Conservation (phyloP, 2,888 invertebrate genomes). For the Pycnomerus fuliginosus region DNA sequence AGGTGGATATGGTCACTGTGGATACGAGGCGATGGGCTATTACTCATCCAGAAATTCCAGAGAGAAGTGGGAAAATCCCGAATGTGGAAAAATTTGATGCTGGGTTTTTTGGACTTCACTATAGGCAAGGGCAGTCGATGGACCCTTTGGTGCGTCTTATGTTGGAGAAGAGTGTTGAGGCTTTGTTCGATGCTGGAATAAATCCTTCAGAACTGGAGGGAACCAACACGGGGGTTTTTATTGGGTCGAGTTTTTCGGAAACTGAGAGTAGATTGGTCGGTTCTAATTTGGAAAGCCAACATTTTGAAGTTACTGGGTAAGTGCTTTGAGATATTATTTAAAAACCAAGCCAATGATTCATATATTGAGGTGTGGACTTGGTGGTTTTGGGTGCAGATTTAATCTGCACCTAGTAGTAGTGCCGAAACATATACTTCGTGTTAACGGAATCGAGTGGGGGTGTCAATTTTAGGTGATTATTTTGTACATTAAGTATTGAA, state of each 20-base stretch:
- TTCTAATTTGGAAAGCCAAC: conserved; percentile 65
- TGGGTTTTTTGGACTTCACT: conserved; percentile 55
- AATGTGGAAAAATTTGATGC: conserved; percentile 57
- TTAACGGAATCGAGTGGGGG: no score
- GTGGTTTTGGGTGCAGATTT: no score
- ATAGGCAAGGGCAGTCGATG: conserved; percentile 63
- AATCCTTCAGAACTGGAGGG: conserved; percentile 71
- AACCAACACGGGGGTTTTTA: conserved; percentile 75
- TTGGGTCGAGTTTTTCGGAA: conserved; percentile 70
- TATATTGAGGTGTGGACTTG: no score
- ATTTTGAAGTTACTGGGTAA: conserved; percentile 58
- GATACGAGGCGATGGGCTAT: conserved; percentile 75
- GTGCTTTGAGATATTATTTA: conserved; percentile 22
- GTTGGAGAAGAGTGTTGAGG: conserved; percentile 62
- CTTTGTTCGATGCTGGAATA: conserved; percentile 62
- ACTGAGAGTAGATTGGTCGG: conserved; percentile 72
- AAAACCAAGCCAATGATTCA: neutral
- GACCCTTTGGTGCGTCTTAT: conserved; percentile 61
- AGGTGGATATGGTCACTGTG: conserved; percentile 80
- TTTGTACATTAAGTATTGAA: conserved; percentile 84
- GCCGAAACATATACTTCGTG: no score
- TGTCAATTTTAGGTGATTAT: conserved; percentile 73
- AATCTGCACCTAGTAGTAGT: no score
- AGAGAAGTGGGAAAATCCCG: conserved; percentile 66
- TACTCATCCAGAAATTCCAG: conserved; percentile 59